Evolutionary conservation across 1,140 invertebrate genomes (phyloP).

Genomic region (Dinothrombium tinctorium): DNA sequence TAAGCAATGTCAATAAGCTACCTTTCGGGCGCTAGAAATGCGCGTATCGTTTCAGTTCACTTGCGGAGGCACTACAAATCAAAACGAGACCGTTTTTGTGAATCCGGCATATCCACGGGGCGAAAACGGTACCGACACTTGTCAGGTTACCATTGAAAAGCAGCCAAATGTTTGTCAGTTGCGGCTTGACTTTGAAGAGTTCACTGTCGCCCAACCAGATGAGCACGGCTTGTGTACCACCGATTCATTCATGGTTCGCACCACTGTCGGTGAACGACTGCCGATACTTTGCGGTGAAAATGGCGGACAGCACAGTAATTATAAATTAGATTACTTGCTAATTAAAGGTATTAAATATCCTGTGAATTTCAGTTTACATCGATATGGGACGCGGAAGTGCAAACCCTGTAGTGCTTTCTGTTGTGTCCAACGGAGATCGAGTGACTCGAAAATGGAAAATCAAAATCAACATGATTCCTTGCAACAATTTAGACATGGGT

Average conservation of each 20-base stretch:
- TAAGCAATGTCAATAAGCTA: too few relatives aligned
- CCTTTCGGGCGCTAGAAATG: too few relatives aligned
- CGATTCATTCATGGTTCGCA: slow-evolving; percentile 41
- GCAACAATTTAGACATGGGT: slow-evolving; percentile 31
- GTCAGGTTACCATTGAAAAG: slow-evolving; percentile 38
- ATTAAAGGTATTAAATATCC: background rate
- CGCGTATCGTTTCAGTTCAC: too few relatives aligned
- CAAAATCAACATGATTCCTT: slow-evolving; percentile 43
- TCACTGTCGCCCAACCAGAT: slow-evolving; percentile 42
- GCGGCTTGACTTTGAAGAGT: slow-evolving; percentile 46
- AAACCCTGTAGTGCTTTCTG: slow-evolving; percentile 33
- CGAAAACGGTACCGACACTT: slow-evolving; percentile 37
- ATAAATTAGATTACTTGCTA: background rate
- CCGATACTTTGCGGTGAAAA: slow-evolving; percentile 53
- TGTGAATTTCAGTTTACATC: slow-evolving; percentile 32
- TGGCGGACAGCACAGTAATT: slow-evolving; percentile 54
- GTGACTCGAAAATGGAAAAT: slow-evolving; percentile 49
- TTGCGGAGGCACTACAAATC: slow-evolving; percentile 42
- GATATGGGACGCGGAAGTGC: slow-evolving; percentile 37
- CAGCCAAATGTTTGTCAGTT: slow-evolving; percentile 47
- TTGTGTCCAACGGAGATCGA: slow-evolving; percentile 30
- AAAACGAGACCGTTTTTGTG: slow-evolving; percentile 61
- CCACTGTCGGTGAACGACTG: slow-evolving; percentile 35
- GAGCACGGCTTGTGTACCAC: slow-evolving; percentile 40
- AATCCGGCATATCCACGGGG: slow-evolving; percentile 45